Evolutionary conservation across 2,797 vertebrate genomes (phyloP).

Genomic region (Anableps anableps): DNA sequence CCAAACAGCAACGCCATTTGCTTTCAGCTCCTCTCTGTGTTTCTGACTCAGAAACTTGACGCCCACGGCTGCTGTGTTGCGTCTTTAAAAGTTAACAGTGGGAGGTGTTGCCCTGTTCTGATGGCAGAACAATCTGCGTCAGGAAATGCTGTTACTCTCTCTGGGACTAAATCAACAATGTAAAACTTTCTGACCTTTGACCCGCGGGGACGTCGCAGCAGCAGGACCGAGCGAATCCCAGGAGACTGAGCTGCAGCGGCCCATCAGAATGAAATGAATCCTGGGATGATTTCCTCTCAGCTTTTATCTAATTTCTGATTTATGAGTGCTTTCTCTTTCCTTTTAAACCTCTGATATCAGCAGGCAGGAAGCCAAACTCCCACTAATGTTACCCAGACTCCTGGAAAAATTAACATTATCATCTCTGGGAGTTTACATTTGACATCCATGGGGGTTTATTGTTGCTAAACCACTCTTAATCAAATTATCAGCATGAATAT

Average conservation of each 20-base stretch:
- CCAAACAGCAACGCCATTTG: background rate
- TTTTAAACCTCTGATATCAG: background rate
- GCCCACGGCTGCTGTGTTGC: background rate
- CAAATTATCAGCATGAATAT: background rate
- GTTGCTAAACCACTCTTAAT: background rate
- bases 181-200: conserved; percentile 18
- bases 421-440: background rate
- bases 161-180: background rate
- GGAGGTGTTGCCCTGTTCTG: background rate
- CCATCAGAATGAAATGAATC: background rate
- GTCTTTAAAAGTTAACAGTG: background rate
- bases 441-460: background rate
- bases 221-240: background rate
- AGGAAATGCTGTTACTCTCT: background rate
- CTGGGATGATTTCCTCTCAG: background rate
- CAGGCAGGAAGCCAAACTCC: background rate
- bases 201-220: background rate
- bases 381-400: background rate
- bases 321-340: conserved; percentile 6
- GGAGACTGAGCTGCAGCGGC: conserved; percentile 1
- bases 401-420: background rate
- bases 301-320: background rate
- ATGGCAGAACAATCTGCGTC: background rate
- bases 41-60: background rate
- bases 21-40: background rate